Base-by-base conservation (phyloP, 2,888 invertebrate species). In the Rosalia funebris region DNA sequence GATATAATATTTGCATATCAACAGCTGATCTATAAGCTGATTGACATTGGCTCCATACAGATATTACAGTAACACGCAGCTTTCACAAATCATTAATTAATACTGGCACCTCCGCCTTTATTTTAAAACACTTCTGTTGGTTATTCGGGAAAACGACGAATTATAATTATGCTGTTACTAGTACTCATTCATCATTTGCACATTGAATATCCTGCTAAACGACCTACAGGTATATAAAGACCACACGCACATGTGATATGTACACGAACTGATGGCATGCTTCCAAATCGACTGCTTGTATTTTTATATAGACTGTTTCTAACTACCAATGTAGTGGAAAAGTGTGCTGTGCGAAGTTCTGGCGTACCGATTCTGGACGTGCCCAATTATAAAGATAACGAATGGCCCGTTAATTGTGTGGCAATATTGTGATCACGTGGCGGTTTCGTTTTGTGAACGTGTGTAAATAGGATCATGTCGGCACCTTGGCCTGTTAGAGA, bases 401-500 rank as follows among this genome's bases (percentile, higher is more conserved):
- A 11, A 39, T 39, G 14, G 5, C 31, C 3, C 14, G 50, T 31
- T 50, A 50, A 50, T 50, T 50, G 50, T 31, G 41, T 2, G 14
- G 53, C 19, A 25, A 53, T n/a, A n/a, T n/a, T 19, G 25, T 41
- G 42, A n/a, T 53, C 16, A 11, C 53, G 17, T 32, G 53, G n/a
- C n/a, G 14, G 14, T 7, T 9, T 12, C 15, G 42, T 42, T 42
- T 16, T 9, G 15, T 42, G 14, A n/a, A 42, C 15, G 42, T 42
- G 37, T 39, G 37, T 36, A 17, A 14, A 25, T 31, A 17, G 37
- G 15, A 59, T 47, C 14, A 86, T 86, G 86, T 85, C 83, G 65
- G 89, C 87, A 73, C 91, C 91, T 79, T 91, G 91, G 91, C 89
- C 90, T 67, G 87, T 91, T 71, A 86, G 85, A 74, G 88, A 88